Base-by-base conservation (phyloP, 1,140 invertebrate genomes). In the Plectrocnemia conspersa region DNA sequence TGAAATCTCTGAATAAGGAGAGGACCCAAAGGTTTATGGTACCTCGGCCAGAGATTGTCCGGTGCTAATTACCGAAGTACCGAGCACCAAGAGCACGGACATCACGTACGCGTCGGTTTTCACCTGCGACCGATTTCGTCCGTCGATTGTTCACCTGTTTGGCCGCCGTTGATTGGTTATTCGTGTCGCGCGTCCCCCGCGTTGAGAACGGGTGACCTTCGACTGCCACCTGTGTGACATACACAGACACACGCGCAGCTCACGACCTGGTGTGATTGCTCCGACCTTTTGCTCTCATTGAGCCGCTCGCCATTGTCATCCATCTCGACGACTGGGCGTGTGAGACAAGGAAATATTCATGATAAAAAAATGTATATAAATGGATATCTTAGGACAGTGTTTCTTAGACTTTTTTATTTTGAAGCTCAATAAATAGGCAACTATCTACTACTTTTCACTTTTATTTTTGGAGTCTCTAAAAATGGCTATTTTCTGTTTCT, bases 211-310 rank as follows among this genome's bases (percentile, higher is more conserved):
- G 1, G 32, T 22, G 47, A 50, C 47, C 47, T 50, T 50, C 47
- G 47, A 15, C 47, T 35, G 47, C 33, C 47, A 35, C 47, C 47
- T 27, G 47, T 50, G 47, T 38, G 33, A 50, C 47, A 47, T 47
- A 33, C 45, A 38, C 35, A 38, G 33, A n/a, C 21, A 18, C 29
- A 23, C 22, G 7, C 42, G 24, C 25, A 5, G 25, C n/a, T n/a
- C n/a, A n/a, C n/a, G n/a, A n/a, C n/a, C n/a, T n/a, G 23, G 11
- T 23, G 44, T 29, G 35, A 38, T 47, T 16, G 44, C 44, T 47
- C 11, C 22, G 47, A 50, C 47, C 47, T 50, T 38, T 50, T 50
- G 47, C 47, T 50, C 47, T 50, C 47, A 38, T 50, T 50, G 33
- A 47, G 29, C 42, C 45, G 45, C 32, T 32, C 21, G n/a, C 16